Evolutionary conservation across 2,113 vertebrate species (phyloP).

Genomic region (Rafetus swinhoei): DNA sequence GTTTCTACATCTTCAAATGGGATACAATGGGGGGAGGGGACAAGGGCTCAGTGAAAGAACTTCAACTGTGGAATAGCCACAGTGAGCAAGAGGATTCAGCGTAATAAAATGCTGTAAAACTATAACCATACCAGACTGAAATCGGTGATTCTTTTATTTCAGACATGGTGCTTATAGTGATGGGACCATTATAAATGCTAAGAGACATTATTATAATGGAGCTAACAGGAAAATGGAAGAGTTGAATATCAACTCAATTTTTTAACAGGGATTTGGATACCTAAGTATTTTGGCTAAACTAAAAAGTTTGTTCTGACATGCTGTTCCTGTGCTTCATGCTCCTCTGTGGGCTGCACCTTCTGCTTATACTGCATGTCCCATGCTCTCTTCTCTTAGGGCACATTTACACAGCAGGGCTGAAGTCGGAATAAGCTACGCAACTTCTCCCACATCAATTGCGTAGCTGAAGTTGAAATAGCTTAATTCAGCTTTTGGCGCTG

Average conservation of each 20-base stretch:
- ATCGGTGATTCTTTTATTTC: not conserved
- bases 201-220: not conserved
- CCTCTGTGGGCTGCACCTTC: not conserved
- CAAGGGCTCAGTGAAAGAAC: not conserved
- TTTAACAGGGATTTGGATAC: not conserved
- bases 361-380: not conserved
- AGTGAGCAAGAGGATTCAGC: not conserved
- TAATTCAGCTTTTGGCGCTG: too few species aligned
- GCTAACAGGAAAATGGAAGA: not conserved
- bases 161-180: not conserved
- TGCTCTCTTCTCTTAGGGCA: not conserved
- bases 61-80: not conserved
- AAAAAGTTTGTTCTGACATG: not conserved
- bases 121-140: not conserved
- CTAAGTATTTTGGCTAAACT: not conserved
- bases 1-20: accelerated
- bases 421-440: too few species aligned
- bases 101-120: not conserved
- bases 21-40: accelerated
- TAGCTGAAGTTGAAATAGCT: too few species aligned
- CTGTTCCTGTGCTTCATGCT: not conserved
- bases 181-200: not conserved
- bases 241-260: not conserved
- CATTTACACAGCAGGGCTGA: too few species aligned
- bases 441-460: too few species aligned